Base-by-base conservation (phyloP, 2,113 vertebrate species). In the Polyodon spathula region DNA sequence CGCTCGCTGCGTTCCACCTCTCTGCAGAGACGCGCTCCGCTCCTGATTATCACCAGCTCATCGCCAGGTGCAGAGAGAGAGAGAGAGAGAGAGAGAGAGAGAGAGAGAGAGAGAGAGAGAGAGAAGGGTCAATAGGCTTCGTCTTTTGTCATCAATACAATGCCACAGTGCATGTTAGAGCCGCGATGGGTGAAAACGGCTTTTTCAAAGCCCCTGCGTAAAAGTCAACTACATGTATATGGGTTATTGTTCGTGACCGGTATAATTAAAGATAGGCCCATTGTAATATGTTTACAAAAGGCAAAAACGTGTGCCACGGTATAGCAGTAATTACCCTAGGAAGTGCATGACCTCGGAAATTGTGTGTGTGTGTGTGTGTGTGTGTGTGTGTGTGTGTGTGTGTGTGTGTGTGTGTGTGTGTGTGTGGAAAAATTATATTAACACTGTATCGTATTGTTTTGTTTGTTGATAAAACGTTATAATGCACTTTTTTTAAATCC, bases 51-150 rank as follows among this genome's bases (percentile, higher is more conserved):
- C 83, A 54, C 66, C 56, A n/a, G 9, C 69, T 66, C 73, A 87
- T 87, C 82, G 69, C 85, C 88, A 89, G 88, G 86, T 89, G 86
- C 84, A 82, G 75, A 72, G 70, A 52, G 63, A 43, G 75, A n/a
- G n/a, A 82, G 75, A 72, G 70, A 52, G 63, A 43, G 75, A 82
- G 75, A 72, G 70, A 52, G 63, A 43, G 75, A 82, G 75, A 72
- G 70, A 52, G 63, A 43, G 75, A 82, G 75, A 72, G 70, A 52
- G 63, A 43, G 75, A 82, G 75, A 72, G 70, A 52, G 63, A 43
- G 75, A 73, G 74, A 74, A 12, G 77, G 59, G 74, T 73, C 75
- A 80, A 66, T 72, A 76, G 73, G 77, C 67, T 72, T 76, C 63
- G 67, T 64, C 63, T 65, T 75, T 69, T 71, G 65, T 78, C 64